These are phyloP conservation scores for Micromys minutus DNA, from an alignment of 2,113 vertebrate genomes.

Conservation along the genomic window DNA sequence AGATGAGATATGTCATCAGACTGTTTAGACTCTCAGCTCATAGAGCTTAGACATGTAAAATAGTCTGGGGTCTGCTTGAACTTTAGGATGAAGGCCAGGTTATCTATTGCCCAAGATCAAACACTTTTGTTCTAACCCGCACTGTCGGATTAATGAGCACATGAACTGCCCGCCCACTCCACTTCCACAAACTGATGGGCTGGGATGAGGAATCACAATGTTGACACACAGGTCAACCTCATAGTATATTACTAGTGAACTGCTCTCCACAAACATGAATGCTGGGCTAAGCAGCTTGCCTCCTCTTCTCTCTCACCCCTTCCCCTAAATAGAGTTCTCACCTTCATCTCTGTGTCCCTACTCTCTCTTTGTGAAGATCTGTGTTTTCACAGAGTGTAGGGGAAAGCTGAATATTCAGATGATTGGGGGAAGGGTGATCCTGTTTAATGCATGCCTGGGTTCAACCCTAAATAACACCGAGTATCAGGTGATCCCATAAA, in stretches of 20 bases:
- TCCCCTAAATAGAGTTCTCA: not conserved
- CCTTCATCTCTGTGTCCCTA: not conserved
- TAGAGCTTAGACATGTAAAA: not conserved
- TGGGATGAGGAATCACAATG: not conserved
- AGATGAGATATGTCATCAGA: not conserved
- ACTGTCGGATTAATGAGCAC: not conserved
- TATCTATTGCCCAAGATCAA: not conserved
- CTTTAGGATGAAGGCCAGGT: not conserved
- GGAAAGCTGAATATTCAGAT: not conserved
- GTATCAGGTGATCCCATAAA: not conserved
- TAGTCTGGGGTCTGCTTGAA: not conserved
- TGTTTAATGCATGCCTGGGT: rapidly evolving
- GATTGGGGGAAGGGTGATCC: rapidly evolving
- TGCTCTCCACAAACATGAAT: not conserved
- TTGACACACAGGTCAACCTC: not conserved
- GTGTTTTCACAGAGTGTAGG: not conserved
- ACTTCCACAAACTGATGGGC: not conserved
- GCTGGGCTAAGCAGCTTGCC: too few relatives aligned
- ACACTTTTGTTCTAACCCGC: not conserved
- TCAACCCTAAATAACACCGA: rapidly evolving
- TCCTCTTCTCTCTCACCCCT: not conserved
- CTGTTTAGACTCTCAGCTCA: not conserved
- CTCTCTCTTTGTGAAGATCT: not conserved
- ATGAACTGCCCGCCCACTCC: not conserved
- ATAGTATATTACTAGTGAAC: too few relatives aligned